A percentile compares a stretch with the other conserved stretches of the same genome.
phyloP scores from a whole-genome alignment of 1,140 invertebrate genomes.

The Ericerus pela region DNA sequence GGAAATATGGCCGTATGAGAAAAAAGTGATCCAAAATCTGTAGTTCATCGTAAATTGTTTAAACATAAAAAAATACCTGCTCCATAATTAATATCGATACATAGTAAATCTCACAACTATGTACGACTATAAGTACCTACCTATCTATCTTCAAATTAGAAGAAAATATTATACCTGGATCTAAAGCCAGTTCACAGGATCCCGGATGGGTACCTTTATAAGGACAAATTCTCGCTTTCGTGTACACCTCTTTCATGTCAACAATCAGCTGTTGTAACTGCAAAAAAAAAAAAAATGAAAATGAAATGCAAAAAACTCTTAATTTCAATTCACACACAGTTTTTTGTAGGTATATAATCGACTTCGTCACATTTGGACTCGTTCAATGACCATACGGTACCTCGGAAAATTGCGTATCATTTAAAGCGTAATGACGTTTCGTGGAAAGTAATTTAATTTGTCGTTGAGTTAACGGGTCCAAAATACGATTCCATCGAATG shows the following conservation, averaged over 20 bases:
- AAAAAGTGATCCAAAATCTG: too few relatives aligned
- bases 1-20: too few relatives aligned
- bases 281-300: conserved; percentile 27
- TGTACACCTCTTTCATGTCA: conserved; percentile 67
- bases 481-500: conserved; percentile 48
- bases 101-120: too few relatives aligned
- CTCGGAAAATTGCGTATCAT: conserved; percentile 57
- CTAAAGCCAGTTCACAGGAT: conserved; percentile 50
- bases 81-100: too few relatives aligned
- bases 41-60: too few relatives aligned
- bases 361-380: background rate
- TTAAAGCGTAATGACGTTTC: conserved; percentile 51
- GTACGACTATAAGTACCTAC: too few relatives aligned
- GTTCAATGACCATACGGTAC: conserved; percentile 33
- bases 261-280: conserved; percentile 55
- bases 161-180: conserved; percentile 37
- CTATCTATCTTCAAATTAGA: too few relatives aligned
- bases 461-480: conserved; percentile 46
- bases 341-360: too few relatives aligned
- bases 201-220: conserved; percentile 35
- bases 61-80: too few relatives aligned
- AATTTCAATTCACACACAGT: too few relatives aligned
- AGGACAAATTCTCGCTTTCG: conserved; percentile 52
- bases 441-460: conserved; percentile 55
- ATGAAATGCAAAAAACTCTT: too few relatives aligned